Evolutionary conservation across 2,888 invertebrate species (phyloP), one percentile per base, ranked within the genome.

Genomic region (Heliconius ethilla): DNA sequence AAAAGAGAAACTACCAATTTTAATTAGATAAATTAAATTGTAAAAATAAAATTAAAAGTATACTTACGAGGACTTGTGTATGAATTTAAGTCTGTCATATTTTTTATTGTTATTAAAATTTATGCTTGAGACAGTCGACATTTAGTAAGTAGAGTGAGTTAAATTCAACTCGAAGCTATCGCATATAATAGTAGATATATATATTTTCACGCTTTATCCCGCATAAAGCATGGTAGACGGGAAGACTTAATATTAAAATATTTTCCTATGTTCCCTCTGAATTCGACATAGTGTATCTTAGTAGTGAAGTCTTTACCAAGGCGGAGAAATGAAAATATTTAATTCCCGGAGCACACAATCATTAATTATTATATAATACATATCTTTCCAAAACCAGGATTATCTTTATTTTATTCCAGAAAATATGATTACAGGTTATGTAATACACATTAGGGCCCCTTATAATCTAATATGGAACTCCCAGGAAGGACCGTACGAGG

Each of bases 371-470:
- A 22, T 55, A 55, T 9, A 9, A 0, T 55, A 55, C 62, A 15
- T 63, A 63, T 63, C 2, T 27, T 62, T 62, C 5, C 4, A 5
- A 40, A 25, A 40, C 0, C n/a, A 40, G 7, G 15, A 25, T 69
- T 40, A 25, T 25, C 4, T 69, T 69, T 25, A 45, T 45, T 69
- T 69, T 25, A 40, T 69, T 63, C n/a, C 15, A 10, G 25, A 40
- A 59, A 66, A 59, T 77, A 67, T 25, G 13, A 70, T 63, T 63
- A 63, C 13, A 55, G 63, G 29, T 76, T 76, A 70, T 76, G 2
- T 51, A 51, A 55, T 59, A 59, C 55, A 72, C n/a, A 33, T 59
- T 59, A 29, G 15, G n/a, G 25, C 29, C 72, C 72, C 72, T 55
- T 37, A 55, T 72, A 59, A 72, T 72, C 29, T 59, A 33, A 72